Conservation (phyloP, 2,797 vertebrate species). For the Eleutherodactylus coqui region DNA sequence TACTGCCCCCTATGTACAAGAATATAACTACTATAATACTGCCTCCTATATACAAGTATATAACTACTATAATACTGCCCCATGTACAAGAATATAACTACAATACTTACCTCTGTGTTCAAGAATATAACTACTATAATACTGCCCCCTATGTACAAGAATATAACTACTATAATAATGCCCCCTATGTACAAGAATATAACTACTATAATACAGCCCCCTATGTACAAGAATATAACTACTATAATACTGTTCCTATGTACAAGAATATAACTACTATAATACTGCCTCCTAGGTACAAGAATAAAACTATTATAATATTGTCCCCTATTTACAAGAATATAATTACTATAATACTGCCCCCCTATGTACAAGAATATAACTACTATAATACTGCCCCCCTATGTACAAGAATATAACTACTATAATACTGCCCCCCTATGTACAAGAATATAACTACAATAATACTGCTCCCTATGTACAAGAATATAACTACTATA, state of each 20-base stretch:
- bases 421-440: neutral
- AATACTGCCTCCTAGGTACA: constrained; percentile 1
- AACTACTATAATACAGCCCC: neutral
- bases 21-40: too few species aligned
- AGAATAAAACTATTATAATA: constrained; percentile 1
- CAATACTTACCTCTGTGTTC: too few species aligned
- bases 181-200: neutral
- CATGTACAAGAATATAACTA: too few species aligned
- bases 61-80: too few species aligned
- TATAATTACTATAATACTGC: too few species aligned
- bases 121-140: too few species aligned
- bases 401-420: constrained; percentile 1
- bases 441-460: neutral
- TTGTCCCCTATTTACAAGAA: too few species aligned
- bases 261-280: constrained; percentile 1
- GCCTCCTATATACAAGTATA: too few species aligned
- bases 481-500: constrained; percentile 1
- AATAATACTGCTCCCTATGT: neutral
- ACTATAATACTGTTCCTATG: neutral
- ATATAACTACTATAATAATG: neutral
- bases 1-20: too few species aligned
- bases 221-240: too few species aligned
- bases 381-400: too few species aligned
- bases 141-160: neutral
- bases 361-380: too few species aligned